Base-by-base conservation (phyloP, 1,140 invertebrate genomes). In the Drosophila azteca region DNA sequence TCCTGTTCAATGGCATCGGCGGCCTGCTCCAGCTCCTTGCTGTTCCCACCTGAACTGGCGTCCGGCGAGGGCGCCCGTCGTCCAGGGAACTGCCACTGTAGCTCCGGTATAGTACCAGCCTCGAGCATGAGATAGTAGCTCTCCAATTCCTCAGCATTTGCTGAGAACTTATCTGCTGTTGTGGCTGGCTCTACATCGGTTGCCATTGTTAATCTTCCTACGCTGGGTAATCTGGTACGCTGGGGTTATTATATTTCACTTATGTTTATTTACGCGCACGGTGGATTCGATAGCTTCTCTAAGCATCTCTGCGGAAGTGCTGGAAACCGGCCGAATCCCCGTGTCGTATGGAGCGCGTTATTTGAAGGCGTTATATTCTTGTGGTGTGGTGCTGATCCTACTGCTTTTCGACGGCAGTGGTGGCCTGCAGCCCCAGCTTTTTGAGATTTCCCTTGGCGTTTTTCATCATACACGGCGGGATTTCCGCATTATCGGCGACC, bases 51-150 rank as follows among this genome's bases (percentile, higher is more conserved):
- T 20, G 54, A 61, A 8, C 26, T 72, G 17, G 51, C 73, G 45
- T 93, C 75, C 1, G 93, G 93, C 5, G 93, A 93, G 3, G 92
- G 93, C 9, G 93, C 90, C 55, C 93, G 90, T 52, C 93, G 91
- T 6, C 94, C 94, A 13, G 93, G 93, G 70, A 93, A 94, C 79
- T 94, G 93, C 94, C 94, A 94, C 53, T 93, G 92, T 0, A 94
- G 82, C 31, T 94, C 93, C 6, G 94, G 77, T 67, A 93, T 87
- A 17, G 84, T 90, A 44, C 93, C 92, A 54, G 92, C 92, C 22
- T 90, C 91, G 6, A 91, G 68, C 69, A 77, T 67, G 20, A 89
- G 39, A 39, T 91, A 91, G 13, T 87, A 85, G 26, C 46, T 71
- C 66, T 94, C 93, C 11, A 94, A 59, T 26, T 92, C 91, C 62